Conservation (phyloP, 1,140 invertebrate genomes). For the Cheumatopsyche charites region DNA sequence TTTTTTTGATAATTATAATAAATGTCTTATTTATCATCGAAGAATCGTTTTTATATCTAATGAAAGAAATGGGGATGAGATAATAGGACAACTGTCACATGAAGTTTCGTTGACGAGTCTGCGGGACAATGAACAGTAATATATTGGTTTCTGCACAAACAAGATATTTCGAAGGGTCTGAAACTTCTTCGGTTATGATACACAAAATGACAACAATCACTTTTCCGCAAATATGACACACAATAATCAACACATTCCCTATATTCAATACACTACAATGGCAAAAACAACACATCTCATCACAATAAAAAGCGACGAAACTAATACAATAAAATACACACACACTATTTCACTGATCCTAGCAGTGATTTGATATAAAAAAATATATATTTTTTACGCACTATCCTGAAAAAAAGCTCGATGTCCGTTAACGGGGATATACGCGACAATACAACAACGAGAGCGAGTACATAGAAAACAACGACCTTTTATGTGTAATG, state of each 20-base stretch:
- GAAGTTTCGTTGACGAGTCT: slow-evolving; percentile 35
- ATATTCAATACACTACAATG: too few relatives aligned
- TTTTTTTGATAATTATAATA: too few relatives aligned
- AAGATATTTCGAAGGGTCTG: background rate
- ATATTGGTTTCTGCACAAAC: slow-evolving; percentile 13
- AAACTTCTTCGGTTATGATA: background rate
- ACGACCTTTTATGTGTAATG: background rate
- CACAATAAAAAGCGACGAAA: too few relatives aligned
- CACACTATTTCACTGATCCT: background rate
- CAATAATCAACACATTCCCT: too few relatives aligned
- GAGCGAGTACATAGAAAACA: background rate
- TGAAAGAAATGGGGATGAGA: slow-evolving; percentile 13
- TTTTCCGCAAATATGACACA: background rate
- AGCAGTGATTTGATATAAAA: background rate
- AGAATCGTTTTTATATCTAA: too few relatives aligned
- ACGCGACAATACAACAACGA: slow-evolving; percentile 11
- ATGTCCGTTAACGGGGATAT: slow-evolving; percentile 5
- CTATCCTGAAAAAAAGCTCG: background rate
- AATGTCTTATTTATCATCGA: too few relatives aligned
- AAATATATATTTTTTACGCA: slow-evolving; percentile 14
- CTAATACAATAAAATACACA: too few relatives aligned
- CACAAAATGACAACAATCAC: background rate
- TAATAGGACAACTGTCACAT: slow-evolving; percentile 29
- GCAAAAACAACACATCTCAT: too few relatives aligned
- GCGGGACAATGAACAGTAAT: slow-evolving; percentile 15